These are phyloP conservation scores for Sinocyclocheilus anshuiensis DNA, from an alignment of 2,113 vertebrate species.

Conservation along the genomic window DNA sequence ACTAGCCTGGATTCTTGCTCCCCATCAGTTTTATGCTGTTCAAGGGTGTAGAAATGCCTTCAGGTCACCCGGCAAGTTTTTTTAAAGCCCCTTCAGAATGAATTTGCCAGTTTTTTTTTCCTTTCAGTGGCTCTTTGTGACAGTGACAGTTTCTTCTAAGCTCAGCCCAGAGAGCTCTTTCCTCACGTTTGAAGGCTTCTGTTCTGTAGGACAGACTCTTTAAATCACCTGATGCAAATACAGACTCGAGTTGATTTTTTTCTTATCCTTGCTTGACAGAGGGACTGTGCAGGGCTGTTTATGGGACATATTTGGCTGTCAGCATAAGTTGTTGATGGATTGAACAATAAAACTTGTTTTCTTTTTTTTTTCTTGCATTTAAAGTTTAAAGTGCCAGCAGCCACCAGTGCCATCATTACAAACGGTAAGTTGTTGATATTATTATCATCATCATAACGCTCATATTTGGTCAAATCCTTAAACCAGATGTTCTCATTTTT, in stretches of 20 bases:
- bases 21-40: neutral
- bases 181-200: neutral
- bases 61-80: slow-evolving; percentile 17
- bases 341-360: slow-evolving; percentile 11
- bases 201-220: neutral
- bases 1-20: neutral
- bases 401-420: slow-evolving; percentile 79
- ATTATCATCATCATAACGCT: neutral
- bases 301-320: neutral
- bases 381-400: slow-evolving; percentile 79
- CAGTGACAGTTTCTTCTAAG: slow-evolving; percentile 25
- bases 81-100: slow-evolving; percentile 19
- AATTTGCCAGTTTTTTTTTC: slow-evolving; percentile 29
- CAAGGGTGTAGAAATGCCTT: slow-evolving; percentile 16
- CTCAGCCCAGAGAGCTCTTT: neutral
- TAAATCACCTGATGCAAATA: neutral
- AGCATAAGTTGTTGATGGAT: slow-evolving; percentile 11
- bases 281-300: neutral
- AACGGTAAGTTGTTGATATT: slow-evolving; percentile 70
- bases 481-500: neutral
- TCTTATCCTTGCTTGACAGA: slow-evolving; percentile 7
- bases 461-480: neutral
- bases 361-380: slow-evolving; percentile 44
- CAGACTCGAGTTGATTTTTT: neutral
- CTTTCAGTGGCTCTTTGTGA: slow-evolving; percentile 6